phyloP scores from a whole-genome alignment of 2,888 invertebrate species.

The Dolomedes plantarius region DNA sequence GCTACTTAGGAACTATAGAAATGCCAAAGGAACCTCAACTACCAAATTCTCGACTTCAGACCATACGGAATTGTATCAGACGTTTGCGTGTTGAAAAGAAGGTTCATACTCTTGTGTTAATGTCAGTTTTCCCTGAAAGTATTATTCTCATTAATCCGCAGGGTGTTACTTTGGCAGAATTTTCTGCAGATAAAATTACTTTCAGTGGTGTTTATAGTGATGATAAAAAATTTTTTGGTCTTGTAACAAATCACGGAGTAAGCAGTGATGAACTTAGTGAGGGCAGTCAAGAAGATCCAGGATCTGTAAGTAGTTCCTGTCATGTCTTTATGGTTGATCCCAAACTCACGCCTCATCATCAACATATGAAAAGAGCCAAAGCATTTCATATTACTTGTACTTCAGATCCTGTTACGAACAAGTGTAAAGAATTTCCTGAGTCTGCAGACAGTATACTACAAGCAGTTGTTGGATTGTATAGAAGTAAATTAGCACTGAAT shows the following conservation, averaged over 20 bases:
- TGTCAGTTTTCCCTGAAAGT: conserved; percentile 87
- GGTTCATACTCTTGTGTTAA: conserved; percentile 85
- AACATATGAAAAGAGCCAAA: conserved; percentile 87
- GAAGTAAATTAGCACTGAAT: conserved; percentile 72
- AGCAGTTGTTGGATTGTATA: conserved; percentile 80
- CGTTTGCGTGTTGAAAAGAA: conserved; percentile 92
- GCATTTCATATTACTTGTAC: conserved; percentile 92
- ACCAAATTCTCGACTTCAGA: conserved; percentile 80
- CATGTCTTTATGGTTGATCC: conserved; percentile 96
- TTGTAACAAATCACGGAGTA: conserved; percentile 83
- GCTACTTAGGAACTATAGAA: conserved; percentile 96
- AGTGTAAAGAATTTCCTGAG: conserved; percentile 91
- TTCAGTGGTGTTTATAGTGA: conserved; percentile 94
- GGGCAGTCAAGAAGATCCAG: conserved; percentile 73
- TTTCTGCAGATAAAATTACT: conserved; percentile 89
- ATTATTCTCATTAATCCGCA: conserved; percentile 87
- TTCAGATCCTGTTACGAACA: conserved; percentile 77
- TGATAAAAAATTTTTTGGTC: conserved; percentile 92
- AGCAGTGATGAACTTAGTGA: conserved; percentile 73
- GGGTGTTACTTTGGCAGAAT: conserved; percentile 88
- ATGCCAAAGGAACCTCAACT: conserved; percentile 82
- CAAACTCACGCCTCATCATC: conserved; percentile 87
- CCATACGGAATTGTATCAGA: conserved; percentile 90
- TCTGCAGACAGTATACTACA: conserved; percentile 83
- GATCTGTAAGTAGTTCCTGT: conserved; percentile 83